Base-by-base conservation (phyloP, 2,888 invertebrate genomes). In the Operophtera brumata region DNA sequence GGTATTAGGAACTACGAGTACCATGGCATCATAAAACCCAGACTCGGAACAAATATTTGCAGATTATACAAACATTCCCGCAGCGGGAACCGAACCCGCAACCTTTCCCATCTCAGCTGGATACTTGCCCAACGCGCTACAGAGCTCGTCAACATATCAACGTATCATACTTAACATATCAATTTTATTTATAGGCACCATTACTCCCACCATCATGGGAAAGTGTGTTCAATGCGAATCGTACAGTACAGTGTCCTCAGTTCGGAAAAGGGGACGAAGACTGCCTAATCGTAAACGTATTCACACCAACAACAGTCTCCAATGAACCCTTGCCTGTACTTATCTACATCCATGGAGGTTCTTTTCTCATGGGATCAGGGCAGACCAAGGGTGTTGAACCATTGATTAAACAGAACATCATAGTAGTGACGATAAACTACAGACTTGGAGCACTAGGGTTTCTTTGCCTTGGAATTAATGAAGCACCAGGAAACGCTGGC, bases 401-500 rank as follows among this genome's bases (percentile, higher is more conserved):
- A 10, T 57, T 75, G 26, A 64, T 77, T 9, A 67, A 70, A 37
- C 65, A 75, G 37, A 68, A 65, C 25, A 64, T 77, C 1, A 63
- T 79, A n/a, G 50, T 77, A 0, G 75, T 79, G 0, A 75, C 78
- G 3, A 39, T 77, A 6, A 79, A 79, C 55, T 77, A 77, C 45
- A 67, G 79, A 40, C 59, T 78, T 7, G 78, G 73, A 46, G 67
- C 64, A 0, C 50, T 79, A 8, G 79, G 79, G 2, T 77, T 75
- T 54, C 62, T 79, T 0, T 71, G 75, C 34, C 54, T 77, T 1
- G 73, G 72, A 20, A 66, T 57, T 0, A 50, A 67, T 52, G 73
- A 75, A 14, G 75, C 73, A 7, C 73, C 78, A 13, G 78, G 78
- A 10, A 79, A 79, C 47, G 73, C 76, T 11, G 78, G 71, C 0